Evolutionary conservation across 2,113 vertebrate genomes (phyloP).

Genomic region (Oxyruncus cristatus): DNA sequence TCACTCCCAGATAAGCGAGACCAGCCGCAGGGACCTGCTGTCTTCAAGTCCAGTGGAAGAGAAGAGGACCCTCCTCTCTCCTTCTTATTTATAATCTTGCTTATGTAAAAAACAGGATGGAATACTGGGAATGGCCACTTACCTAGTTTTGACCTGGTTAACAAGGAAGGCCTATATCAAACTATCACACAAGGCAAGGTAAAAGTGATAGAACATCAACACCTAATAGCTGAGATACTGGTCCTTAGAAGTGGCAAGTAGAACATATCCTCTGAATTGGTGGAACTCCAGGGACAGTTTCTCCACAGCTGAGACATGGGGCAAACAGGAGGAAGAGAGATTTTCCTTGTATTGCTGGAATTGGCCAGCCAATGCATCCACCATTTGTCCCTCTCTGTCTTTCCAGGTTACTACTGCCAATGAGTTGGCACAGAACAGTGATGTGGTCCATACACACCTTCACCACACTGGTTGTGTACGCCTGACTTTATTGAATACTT

Average conservation of each 20-base stretch:
- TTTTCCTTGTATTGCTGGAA: background rate
- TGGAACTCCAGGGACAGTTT: background rate
- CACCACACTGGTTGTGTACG: background rate
- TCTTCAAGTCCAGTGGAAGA: too few species aligned
- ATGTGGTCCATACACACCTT: background rate
- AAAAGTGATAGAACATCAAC: too few species aligned
- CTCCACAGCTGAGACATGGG: background rate
- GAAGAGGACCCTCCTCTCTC: too few species aligned
- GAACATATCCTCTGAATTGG: background rate
- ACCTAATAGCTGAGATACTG: background rate
- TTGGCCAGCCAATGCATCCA: background rate
- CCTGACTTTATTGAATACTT: background rate
- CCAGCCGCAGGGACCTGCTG: too few species aligned
- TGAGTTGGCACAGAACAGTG: background rate
- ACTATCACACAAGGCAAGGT: too few species aligned
- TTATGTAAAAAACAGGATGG: too few species aligned
- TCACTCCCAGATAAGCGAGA: too few species aligned
- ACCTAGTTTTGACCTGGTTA: too few species aligned
- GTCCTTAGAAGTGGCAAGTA: background rate
- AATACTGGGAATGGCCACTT: too few species aligned
- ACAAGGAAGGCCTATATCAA: too few species aligned
- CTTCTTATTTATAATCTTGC: too few species aligned
- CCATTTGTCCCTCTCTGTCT: background rate
- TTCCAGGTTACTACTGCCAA: background rate
- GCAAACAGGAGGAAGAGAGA: background rate